Conservation (phyloP, 2,113 vertebrate genomes). For the Mobula hypostoma region DNA sequence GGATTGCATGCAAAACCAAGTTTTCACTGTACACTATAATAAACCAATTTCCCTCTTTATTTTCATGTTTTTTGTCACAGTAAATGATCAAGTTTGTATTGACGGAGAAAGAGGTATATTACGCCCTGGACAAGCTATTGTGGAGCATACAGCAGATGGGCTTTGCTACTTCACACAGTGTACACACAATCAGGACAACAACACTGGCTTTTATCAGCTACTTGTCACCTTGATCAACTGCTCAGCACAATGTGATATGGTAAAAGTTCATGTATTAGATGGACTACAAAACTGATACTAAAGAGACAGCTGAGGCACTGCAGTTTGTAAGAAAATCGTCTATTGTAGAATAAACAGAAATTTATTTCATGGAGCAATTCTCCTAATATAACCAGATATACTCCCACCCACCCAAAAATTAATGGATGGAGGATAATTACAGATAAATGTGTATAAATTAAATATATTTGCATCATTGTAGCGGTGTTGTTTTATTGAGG, state of each 20-base stretch:
- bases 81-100: conserved; percentile 81
- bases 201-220: conserved; percentile 72
- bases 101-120: conserved; percentile 72
- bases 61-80: conserved; percentile 53
- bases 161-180: conserved; percentile 73
- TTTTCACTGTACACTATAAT: too few species aligned
- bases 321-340: not conserved
- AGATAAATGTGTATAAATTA: too few species aligned
- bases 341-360: not conserved
- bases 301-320: not conserved
- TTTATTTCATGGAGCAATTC: too few species aligned
- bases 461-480: too few species aligned
- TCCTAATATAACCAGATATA: too few species aligned
- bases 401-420: too few species aligned
- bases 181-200: conserved; percentile 64
- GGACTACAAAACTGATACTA: not conserved
- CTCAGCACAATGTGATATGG: conserved; percentile 71
- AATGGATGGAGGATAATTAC: too few species aligned
- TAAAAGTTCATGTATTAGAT: conserved; percentile 50
- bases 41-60: not conserved
- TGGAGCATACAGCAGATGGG: conserved; percentile 70
- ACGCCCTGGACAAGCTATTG: conserved; percentile 78
- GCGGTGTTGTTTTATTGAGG: too few species aligned
- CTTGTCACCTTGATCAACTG: conserved; percentile 71
- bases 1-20: too few species aligned